Conservation (phyloP, 23 tunicate genomes). For the Trididemnum clinides region DNA sequence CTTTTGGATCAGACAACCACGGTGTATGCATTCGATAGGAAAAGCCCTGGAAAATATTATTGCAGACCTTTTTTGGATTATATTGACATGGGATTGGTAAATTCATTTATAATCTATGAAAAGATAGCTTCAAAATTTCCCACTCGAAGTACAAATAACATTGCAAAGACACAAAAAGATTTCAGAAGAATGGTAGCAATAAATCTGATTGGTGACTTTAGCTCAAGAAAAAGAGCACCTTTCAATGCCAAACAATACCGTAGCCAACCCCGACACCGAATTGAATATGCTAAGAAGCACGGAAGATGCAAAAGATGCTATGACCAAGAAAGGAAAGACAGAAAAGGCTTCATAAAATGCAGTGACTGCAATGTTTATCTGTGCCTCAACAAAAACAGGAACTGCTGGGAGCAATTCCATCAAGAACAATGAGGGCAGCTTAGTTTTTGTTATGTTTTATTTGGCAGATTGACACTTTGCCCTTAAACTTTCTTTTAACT, state of each 20-base stretch:
- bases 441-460: neutral
- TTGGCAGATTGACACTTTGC: no score
- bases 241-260: no score
- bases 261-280: no score
- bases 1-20: neutral
- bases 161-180: neutral
- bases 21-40: constrained; percentile 11
- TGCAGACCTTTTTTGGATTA: constrained; percentile 4
- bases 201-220: neutral
- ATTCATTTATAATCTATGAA: neutral
- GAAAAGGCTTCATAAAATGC: constrained; percentile 7
- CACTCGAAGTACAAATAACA: neutral
- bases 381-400: constrained; percentile 13
- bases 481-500: neutral
- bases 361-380: neutral
- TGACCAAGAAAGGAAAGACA: neutral
- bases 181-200: constrained; percentile 3
- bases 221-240: neutral
- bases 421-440: neutral
- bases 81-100: constrained; percentile 18
- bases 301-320: constrained; percentile 5
- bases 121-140: neutral
- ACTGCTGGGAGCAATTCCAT: constrained; percentile 16
- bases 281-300: constrained; percentile 3
- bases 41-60: constrained; percentile 2